Evolutionary conservation across 1,140 invertebrate species (phyloP), one percentile per base, ranked within the genome.

Genomic region (Lepidostoma basale): DNA sequence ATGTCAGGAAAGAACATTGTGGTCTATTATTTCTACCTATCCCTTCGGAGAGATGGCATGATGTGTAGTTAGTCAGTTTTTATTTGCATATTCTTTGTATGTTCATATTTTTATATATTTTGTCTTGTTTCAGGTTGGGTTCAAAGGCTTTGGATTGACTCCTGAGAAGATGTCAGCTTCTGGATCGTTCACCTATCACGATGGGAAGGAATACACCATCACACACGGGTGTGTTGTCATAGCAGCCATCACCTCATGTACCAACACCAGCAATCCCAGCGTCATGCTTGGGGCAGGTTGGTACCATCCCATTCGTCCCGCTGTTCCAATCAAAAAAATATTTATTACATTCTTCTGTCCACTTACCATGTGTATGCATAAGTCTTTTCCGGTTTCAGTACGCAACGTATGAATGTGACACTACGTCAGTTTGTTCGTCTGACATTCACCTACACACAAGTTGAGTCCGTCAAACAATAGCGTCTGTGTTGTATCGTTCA

Each of bases 271-370:
- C 68, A 99, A 99, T 80, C 97, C 98, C 0, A 96, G 93, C 71
- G 96, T 98, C 3, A 98, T 98, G 96, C 84, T 98, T 16, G 96
- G 94, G 6, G 18, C 86, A 78, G 1, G 97, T 99, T 80, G 97
- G 97, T 4, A 96, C 94, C n/a, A n/a, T 0, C 96, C 99, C 9
- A 92, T 99, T n/a, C n/a, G n/a, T n/a, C n/a, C n/a, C n/a, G 98
- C 99, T 73, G 95, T n/a, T n/a, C n/a, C n/a, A n/a, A n/a, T n/a
- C n/a, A n/a, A n/a, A n/a, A n/a, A n/a, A n/a, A n/a, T n/a, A n/a
- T n/a, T n/a, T n/a, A n/a, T n/a, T n/a, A n/a, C n/a, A n/a, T n/a
- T n/a, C n/a, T n/a, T n/a, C n/a, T n/a, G n/a, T n/a, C n/a, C n/a
- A n/a, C n/a, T n/a, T n/a, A n/a, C n/a, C n/a, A n/a, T n/a, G n/a